Conservation (phyloP, 2,888 invertebrate genomes). For the Eustalomyia histrio region DNA sequence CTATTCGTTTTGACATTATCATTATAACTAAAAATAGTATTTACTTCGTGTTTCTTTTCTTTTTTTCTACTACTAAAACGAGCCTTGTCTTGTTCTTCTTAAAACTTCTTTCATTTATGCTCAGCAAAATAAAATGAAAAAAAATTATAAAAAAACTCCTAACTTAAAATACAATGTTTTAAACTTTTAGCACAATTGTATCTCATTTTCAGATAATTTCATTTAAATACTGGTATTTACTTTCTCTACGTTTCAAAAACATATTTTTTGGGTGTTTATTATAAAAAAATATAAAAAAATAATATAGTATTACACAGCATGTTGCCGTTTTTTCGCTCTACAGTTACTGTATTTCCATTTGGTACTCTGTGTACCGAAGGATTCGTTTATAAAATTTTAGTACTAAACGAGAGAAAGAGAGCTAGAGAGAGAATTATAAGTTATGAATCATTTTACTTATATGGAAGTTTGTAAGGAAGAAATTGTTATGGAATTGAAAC, state of each 20-base stretch:
- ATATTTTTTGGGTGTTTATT: slow-evolving; percentile 7
- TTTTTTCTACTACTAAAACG: slow-evolving; percentile 46
- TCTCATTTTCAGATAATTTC: slow-evolving; percentile 5
- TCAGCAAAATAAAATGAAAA: background rate
- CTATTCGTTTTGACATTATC: slow-evolving; percentile 76
- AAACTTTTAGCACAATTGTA: slow-evolving; percentile 23
- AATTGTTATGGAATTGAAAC: background rate
- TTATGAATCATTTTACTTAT: background rate
- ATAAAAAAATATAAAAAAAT: background rate
- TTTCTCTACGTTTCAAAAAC: background rate
- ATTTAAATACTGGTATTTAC: background rate
- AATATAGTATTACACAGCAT: background rate
- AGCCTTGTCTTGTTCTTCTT: slow-evolving; percentile 22
- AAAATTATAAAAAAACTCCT: background rate
- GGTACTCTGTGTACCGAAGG: background rate
- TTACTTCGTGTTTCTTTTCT: slow-evolving; percentile 55
- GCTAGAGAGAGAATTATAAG: background rate
- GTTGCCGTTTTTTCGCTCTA: background rate
- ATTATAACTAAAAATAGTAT: slow-evolving; percentile 74
- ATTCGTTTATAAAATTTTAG: background rate
- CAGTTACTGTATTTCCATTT: background rate
- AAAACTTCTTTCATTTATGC: background rate
- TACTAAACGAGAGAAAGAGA: background rate
- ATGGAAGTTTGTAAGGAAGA: background rate
- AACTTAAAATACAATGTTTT: background rate